Base-by-base conservation (phyloP, 2,888 invertebrate species). In the Euzophera pinguis region DNA sequence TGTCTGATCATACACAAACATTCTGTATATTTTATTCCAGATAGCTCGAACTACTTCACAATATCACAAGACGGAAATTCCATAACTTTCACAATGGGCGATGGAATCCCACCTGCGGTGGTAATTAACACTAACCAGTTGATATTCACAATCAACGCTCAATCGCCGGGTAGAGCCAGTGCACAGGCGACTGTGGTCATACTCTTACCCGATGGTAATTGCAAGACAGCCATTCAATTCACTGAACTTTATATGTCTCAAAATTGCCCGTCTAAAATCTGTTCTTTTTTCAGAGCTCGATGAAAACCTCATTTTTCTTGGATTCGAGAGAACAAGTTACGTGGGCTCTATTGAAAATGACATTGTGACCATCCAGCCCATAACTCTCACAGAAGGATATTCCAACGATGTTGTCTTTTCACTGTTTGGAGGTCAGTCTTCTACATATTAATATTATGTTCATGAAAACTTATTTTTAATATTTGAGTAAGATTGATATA, bases 211-310 rank as follows among this genome's bases (percentile, higher is more conserved):
- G 50, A 60, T 10, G 67, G 67, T 64, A 55, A 32, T 35, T 43
- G n/a, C 4, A 27, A 3, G 14, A 29, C 5, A 22, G 1, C 1
- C 35, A 35, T 3, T 35, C 4, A 35, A 8, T 10, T 35, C 3
- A 1, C 35, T 14, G 29, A 1, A 14, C 14, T 58, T 64, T 10
- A n/a, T n/a, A n/a, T 73, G 66, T 47, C 56, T 58, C 7, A 60
- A 53, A 48, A 27, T 37, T 4, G 56, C 9, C 8, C 64, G 65
- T 3, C 59, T 75, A 5, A 22, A n/a, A 3, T 64, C 73, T 27
- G 49, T 56, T 8, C 53, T 56, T 3, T 68, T 75, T 37, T 56
- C 58, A 1, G 53, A 75, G 5, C 29, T 55, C 47, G 67, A 71
- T 29, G 54, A 56, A 1, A 55, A 42, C 10, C 65, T 75, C 0